Base-by-base conservation (phyloP, 2,888 invertebrate genomes). In the Trilocha varians region DNA sequence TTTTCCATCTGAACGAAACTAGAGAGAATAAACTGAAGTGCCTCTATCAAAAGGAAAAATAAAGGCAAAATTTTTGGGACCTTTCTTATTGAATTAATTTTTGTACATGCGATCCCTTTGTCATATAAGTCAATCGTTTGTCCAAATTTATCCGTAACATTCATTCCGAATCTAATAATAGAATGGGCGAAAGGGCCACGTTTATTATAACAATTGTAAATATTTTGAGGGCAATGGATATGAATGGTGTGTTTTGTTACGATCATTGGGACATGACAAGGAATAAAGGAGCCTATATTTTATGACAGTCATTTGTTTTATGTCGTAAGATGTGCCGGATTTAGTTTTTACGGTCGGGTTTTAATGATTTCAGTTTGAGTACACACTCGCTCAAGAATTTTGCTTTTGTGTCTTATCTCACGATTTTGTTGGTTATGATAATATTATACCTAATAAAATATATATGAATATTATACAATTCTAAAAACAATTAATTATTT, bases 41-140 rank as follows among this genome's bases (percentile, higher is more conserved):
- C 49, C 46, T 47, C 38, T 17, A 32, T 49, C 42, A 14, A 44
- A 32, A 39, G 44, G 45, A 55, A 58, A 60, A 54, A 61, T 58
- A 59, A 60, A 68, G 56, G 61, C 59, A 62, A 65, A 62, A 63
- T 54, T 60, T 59, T 51, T 59, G 67, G 25, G 25, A 70, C 72
- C 72, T 70, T 68, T 70, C 61, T 70, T 72, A 77, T 77, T 72
- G 62, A 73, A 77, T 78, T 78, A 76, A 75, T 73, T 69, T n/a
- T 73, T 68, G 63, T 65, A 69, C 70, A 66, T 64, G 42, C 59
- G 66, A 65, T 51, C 67, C 67, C 57, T 78, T 75, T 78, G 73
- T 74, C 62, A 63, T 59, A 68, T 61, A 55, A 77, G 65, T 70
- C 69, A 71, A 75, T 71, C 70, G 77, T 71, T 76, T 76, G 72